These are phyloP conservation scores for Pangasius djambal DNA, from an alignment of 2,797 vertebrate species.

Conservation along the genomic window DNA sequence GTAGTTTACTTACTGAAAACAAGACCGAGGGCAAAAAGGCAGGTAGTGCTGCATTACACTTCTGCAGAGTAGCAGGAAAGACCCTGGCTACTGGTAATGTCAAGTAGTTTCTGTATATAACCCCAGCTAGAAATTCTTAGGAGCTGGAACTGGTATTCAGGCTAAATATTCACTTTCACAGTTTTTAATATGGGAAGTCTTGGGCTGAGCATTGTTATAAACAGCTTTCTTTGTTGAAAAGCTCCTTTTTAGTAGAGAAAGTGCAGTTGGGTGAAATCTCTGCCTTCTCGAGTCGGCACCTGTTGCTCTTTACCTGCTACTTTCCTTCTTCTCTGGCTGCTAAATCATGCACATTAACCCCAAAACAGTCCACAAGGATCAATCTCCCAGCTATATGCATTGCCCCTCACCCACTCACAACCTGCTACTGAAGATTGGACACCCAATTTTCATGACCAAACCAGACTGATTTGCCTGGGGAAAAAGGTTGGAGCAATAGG, in stretches of 20 bases:
- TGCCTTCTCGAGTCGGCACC: conserved; percentile 50
- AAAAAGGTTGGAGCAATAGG: conserved; percentile 56
- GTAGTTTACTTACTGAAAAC: background rate
- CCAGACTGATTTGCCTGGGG: conserved; percentile 69
- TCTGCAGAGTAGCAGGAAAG: background rate
- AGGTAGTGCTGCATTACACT: background rate
- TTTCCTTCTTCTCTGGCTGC: conserved; percentile 70
- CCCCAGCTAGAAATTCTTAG: background rate
- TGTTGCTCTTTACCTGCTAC: conserved; percentile 67
- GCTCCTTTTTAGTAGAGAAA: conserved; percentile 43
- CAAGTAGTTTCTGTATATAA: background rate
- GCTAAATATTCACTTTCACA: background rate
- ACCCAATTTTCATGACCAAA: conserved; percentile 74
- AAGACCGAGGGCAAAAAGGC: background rate
- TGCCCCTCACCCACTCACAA: conserved; percentile 60
- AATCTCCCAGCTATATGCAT: conserved; percentile 66
- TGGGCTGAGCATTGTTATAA: conserved; percentile 17
- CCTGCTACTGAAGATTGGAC: conserved; percentile 71
- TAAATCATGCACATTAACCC: conserved; percentile 79
- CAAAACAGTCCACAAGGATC: conserved; percentile 70
- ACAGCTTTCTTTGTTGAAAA: conserved; percentile 54
- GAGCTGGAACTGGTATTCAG: background rate
- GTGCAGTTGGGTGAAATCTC: background rate
- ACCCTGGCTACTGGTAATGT: background rate
- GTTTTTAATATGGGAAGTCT: background rate